These are phyloP conservation scores for Porites rus DNA, from an alignment of 92 coral and sea anemone genomes.

Conservation along the genomic window DNA sequence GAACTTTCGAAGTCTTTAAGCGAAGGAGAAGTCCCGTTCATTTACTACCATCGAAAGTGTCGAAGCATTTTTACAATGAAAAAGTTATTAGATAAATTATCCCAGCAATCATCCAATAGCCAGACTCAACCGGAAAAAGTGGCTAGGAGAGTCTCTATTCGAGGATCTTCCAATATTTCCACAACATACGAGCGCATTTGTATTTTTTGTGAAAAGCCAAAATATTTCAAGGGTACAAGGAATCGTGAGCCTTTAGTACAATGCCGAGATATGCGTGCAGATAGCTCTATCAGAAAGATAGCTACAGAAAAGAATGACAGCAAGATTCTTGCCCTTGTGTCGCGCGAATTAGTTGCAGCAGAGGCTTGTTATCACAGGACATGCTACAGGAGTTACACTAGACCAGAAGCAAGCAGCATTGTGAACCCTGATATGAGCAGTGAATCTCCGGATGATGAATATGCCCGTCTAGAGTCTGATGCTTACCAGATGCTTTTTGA, in stretches of 20 bases:
- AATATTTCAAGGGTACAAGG: slow-evolving; percentile 60
- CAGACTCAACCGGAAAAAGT: slow-evolving; percentile 22
- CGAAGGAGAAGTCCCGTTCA: slow-evolving; percentile 47
- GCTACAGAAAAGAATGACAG: slow-evolving; percentile 48
- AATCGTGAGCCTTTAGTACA: slow-evolving; percentile 60
- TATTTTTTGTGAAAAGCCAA: slow-evolving; percentile 65
- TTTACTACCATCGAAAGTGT: slow-evolving; percentile 65
- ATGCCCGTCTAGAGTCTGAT: slow-evolving; percentile 49
- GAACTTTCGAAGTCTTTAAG: slow-evolving; percentile 31
- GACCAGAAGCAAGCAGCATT: slow-evolving; percentile 44
- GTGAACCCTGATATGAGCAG: slow-evolving; percentile 13
- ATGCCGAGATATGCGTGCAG: slow-evolving; percentile 62
- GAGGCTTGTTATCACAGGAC: slow-evolving; percentile 67
- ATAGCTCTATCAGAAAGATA: slow-evolving; percentile 40
- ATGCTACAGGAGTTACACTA: slow-evolving; percentile 54
- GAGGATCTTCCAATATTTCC: slow-evolving; percentile 49
- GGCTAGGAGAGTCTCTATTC: slow-evolving; percentile 46
- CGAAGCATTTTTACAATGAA: slow-evolving; percentile 71
- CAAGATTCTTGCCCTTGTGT: slow-evolving; percentile 53
- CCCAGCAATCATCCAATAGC: slow-evolving; percentile 30
- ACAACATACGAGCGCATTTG: slow-evolving; percentile 54
- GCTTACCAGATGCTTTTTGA: slow-evolving; percentile 65
- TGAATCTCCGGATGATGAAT: slow-evolving; percentile 42
- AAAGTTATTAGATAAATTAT: slow-evolving; percentile 53
- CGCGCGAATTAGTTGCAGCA: slow-evolving; percentile 70